A percentile compares a stretch with the other conserved stretches of the same genome.
phyloP scores from a whole-genome alignment of 2,113 vertebrate genomes.

The Anser brachyrhynchus region DNA sequence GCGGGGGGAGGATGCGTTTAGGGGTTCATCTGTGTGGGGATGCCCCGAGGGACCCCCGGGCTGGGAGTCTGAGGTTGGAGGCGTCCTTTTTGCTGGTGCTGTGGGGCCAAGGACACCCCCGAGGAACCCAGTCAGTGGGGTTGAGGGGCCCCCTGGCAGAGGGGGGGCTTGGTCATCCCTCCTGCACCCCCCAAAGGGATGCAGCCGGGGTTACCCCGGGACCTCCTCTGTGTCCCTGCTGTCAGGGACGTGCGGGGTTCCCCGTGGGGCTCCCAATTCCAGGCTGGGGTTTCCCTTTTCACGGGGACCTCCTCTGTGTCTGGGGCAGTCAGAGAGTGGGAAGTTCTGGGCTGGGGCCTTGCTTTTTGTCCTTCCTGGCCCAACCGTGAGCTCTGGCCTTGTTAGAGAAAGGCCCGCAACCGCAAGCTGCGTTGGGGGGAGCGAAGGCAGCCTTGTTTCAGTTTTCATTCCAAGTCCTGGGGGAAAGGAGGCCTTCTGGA shows the following conservation, averaged over 20 bases:
- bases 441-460: neutral
- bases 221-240: neutral
- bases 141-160: neutral
- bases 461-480: neutral
- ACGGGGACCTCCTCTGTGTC: neutral
- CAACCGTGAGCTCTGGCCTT: accelerated
- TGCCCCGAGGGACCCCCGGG: neutral
- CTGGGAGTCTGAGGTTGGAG: neutral
- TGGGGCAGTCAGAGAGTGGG: neutral
- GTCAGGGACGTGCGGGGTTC: neutral
- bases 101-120: neutral
- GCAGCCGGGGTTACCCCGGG: neutral
- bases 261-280: neutral
- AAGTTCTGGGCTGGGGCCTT: neutral
- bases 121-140: neutral
- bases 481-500: neutral
- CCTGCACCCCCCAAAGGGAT: neutral
- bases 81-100: neutral
- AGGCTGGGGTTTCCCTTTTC: neutral
- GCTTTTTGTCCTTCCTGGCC: neutral
- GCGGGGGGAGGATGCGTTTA: accelerated
- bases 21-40: neutral
- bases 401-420: neutral
- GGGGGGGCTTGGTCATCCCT: too few relatives aligned
- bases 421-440: neutral